phyloP scores from a whole-genome alignment of 2,888 invertebrate species.

The Molanna angustata region DNA sequence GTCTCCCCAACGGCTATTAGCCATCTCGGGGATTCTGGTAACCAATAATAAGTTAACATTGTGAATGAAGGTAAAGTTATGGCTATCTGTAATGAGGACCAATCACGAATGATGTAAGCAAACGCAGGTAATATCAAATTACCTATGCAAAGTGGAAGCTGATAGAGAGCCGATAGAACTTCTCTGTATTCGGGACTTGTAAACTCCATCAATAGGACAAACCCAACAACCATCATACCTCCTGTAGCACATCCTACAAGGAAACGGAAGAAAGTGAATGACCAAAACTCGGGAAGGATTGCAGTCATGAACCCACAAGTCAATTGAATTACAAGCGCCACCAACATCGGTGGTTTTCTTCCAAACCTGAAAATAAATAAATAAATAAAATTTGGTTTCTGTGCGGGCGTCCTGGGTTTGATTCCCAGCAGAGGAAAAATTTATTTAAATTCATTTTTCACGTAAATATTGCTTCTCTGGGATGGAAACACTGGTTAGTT shows the following conservation, averaged over 20 bases:
- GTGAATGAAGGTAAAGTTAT: slow-evolving; percentile 68
- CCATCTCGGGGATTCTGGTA: slow-evolving; percentile 54
- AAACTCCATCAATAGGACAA: slow-evolving; percentile 64
- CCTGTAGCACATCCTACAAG: slow-evolving; percentile 72
- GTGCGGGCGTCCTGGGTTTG: no score
- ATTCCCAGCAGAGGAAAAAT: no score
- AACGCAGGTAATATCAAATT: slow-evolving; percentile 55
- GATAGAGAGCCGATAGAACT: slow-evolving; percentile 60
- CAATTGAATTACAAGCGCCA: slow-evolving; percentile 70
- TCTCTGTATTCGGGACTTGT: slow-evolving; percentile 58
- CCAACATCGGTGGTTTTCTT: slow-evolving; percentile 66
- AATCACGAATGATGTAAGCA: slow-evolving; percentile 54
- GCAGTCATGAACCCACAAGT: slow-evolving; percentile 65
- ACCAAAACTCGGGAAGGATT: slow-evolving; percentile 58
- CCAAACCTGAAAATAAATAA: slow-evolving; percentile 74
- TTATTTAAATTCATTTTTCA: no score
- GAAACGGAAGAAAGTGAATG: slow-evolving; percentile 67
- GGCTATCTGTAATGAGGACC: slow-evolving; percentile 39
- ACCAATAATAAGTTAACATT: slow-evolving; percentile 64
- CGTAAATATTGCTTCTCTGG: no score
- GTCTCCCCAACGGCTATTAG: slow-evolving; percentile 44
- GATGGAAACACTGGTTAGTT: no score
- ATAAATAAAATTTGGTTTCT: no score
- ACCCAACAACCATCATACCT: slow-evolving; percentile 72
- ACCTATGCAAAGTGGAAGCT: slow-evolving; percentile 68